These are phyloP conservation scores for Avahi laniger DNA, from an alignment of 2,797 vertebrate species.

Conservation along the genomic window DNA sequence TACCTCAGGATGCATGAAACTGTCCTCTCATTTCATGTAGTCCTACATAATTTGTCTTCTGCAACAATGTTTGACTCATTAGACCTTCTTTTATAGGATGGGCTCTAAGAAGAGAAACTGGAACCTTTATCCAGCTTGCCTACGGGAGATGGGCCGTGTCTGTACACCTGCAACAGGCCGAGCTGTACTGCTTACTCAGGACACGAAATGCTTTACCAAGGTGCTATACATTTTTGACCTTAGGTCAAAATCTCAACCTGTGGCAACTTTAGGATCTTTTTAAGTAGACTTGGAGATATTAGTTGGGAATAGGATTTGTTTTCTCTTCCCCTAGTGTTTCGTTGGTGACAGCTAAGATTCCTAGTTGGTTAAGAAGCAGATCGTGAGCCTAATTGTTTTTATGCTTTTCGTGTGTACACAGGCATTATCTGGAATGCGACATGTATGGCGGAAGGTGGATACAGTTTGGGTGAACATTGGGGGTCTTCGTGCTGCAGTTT, in stretches of 20 bases:
- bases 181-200: constrained; percentile 95
- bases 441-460: constrained; percentile 92
- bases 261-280: neutral
- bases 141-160: constrained; percentile 96
- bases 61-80: neutral
- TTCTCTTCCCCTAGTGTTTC: neutral
- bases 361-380: neutral
- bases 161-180: constrained; percentile 92
- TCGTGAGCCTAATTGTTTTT: neutral
- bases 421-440: constrained; percentile 93
- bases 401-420: constrained; percentile 71
- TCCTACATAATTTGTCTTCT: neutral
- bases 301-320: neutral
- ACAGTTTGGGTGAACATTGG: constrained; percentile 98
- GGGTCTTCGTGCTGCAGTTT: constrained; percentile 96
- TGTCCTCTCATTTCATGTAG: neutral
- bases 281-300: neutral
- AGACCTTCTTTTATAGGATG: constrained; percentile 87
- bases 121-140: constrained; percentile 96
- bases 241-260: neutral
- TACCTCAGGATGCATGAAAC: neutral
- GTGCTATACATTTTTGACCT: constrained; percentile 80
- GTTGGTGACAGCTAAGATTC: neutral
- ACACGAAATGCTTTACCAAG: constrained; percentile 98
- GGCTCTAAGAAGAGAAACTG: constrained; percentile 97